Evolutionary conservation across 2,888 invertebrate genomes (phyloP), one percentile per base, ranked within the genome.

Genomic region (Rhagium mordax): DNA sequence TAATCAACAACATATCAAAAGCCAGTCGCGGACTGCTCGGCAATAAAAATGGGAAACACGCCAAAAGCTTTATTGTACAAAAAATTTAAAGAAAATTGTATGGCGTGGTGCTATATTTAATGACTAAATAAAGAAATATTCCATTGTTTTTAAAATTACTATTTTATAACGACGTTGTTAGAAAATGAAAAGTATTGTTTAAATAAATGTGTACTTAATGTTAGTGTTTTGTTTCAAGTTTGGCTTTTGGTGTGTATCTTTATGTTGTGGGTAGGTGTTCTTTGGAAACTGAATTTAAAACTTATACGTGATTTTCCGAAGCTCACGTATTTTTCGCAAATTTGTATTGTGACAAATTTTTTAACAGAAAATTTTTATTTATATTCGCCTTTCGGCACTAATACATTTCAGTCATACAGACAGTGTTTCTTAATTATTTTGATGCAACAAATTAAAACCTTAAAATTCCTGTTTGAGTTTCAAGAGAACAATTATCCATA

Each of bases 1-100:
- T 55, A 84, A 81, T 71, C 68, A 78, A 77, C 84, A 84, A 87
- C 87, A 87, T 87, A 87, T 87, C 86, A 85, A 82, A 80, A 83
- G 85, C 87, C 86, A 85, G 84, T 84, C 86, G 84, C 84, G 84
- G 85, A 84, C 84, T 81, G 81, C 84, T 84, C 79, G 79, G 79
- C 79, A 75, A 72, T 68, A 71, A 53, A 70, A 67, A 71, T 57
- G 74, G 76, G 79, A 81, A 74, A 80, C 82, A 81, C 80, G 72
- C 81, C 81, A 81, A 80, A 82, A 82, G 78, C 74, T 75, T 41
- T 41, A 70, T 47, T 66, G 55, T 69, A 67, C 48, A 67, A 68
- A 57, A 49, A 29, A 33, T 13, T 21, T 20, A 20, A 21, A 29
- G 7, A 55, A 62, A 62, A 73, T 64, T 70, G 33, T 59, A 60